These are phyloP conservation scores for Eupithecia exiguata DNA, from an alignment of 2,888 invertebrate genomes.

Conservation along the genomic window DNA sequence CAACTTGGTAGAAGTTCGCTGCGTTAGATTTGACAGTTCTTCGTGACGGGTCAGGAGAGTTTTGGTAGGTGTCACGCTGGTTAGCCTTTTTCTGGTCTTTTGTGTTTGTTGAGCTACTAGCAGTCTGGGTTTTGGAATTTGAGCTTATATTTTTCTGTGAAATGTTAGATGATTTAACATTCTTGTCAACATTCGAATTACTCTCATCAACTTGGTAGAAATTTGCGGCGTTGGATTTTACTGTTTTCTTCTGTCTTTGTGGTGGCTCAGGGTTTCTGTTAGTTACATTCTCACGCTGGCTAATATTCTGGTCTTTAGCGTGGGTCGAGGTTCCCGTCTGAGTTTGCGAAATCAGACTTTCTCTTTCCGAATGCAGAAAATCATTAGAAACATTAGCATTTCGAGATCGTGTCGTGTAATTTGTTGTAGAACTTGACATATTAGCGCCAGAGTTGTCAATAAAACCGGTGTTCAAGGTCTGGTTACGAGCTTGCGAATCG, in stretches of 20 bases:
- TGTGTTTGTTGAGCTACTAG: conserved; percentile 20
- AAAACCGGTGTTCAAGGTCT: conserved; percentile 77
- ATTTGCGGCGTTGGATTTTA: conserved; percentile 58
- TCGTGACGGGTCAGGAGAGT: conserved; percentile 62
- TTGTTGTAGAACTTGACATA: conserved; percentile 55
- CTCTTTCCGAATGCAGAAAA: conserved; percentile 75
- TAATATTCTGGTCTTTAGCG: conserved; percentile 56
- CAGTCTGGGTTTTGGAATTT: conserved; percentile 49
- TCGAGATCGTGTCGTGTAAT: conserved; percentile 64
- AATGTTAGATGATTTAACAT: conserved; percentile 65
- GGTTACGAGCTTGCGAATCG: conserved; percentile 68
- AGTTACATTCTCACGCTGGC: conserved; percentile 57
- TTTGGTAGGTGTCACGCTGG: conserved; percentile 61
- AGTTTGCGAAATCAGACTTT: conserved; percentile 65
- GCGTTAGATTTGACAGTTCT: conserved; percentile 63
- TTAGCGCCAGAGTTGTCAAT: conserved; percentile 64
- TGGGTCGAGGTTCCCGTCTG: conserved; percentile 49
- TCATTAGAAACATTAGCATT: conserved; percentile 71
- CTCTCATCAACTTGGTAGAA: conserved; percentile 57
- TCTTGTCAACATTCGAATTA: conserved; percentile 59
- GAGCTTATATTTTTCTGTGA: conserved; percentile 80
- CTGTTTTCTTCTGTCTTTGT: conserved; percentile 51
- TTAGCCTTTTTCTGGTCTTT: conserved; percentile 60
- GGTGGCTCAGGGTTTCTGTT: conserved; percentile 61
- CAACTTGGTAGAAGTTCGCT: conserved; percentile 41